Percentiles rank a stretch among this genome's conserved stretches.
Evolutionary conservation across 2,797 vertebrate genomes (phyloP).

Genomic region (Sebastiscus tertius): DNA sequence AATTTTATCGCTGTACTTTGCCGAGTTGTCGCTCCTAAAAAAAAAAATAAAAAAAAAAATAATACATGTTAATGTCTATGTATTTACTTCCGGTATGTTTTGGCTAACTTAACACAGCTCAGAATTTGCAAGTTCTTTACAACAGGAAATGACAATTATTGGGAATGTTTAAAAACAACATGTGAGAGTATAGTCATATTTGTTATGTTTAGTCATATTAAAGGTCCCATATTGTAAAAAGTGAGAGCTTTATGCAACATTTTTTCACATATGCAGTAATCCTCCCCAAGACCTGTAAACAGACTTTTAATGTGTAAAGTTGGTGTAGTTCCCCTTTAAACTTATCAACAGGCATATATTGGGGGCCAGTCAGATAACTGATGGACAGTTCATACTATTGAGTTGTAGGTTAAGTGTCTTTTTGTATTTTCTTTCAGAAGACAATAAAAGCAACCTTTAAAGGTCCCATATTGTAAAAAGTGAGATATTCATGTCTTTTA

Average conservation of each 20-base stretch:
- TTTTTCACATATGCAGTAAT: too few relatives aligned
- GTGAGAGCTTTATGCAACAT: too few relatives aligned
- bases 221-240: too few relatives aligned
- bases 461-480: too few relatives aligned
- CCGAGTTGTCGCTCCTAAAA: background rate
- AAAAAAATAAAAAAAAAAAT: too few relatives aligned
- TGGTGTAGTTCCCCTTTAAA: too few relatives aligned
- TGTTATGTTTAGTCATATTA: background rate
- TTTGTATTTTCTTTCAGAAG: background rate
- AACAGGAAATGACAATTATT: slow-evolving; percentile 23
- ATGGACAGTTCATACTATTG: background rate
- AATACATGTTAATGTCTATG: background rate
- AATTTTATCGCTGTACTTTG: background rate
- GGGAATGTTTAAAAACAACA: background rate
- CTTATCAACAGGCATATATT: too few relatives aligned
- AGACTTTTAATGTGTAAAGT: background rate
- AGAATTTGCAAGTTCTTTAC: background rate
- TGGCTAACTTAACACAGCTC: background rate
- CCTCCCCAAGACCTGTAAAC: background rate
- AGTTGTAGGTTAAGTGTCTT: background rate
- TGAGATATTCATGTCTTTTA: too few relatives aligned
- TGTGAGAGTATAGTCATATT: background rate
- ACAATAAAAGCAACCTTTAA: background rate
- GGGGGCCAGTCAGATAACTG: background rate
- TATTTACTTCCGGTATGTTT: background rate